Conservation (phyloP, 2,797 vertebrate species). For the Silurus aristotelis region DNA sequence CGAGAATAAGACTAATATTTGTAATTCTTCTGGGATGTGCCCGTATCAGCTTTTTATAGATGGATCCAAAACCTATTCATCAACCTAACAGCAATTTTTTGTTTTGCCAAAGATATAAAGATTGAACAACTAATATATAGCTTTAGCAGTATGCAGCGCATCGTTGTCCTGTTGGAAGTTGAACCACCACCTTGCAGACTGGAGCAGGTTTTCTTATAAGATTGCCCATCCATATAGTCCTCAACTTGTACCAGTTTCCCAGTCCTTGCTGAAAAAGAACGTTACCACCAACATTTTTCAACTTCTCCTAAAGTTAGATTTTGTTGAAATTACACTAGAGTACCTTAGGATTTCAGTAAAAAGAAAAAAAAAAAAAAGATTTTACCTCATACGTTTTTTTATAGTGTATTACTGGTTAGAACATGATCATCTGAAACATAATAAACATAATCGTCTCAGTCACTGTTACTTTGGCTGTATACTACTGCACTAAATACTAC, state of each 20-base stretch:
- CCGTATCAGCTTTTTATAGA: neutral
- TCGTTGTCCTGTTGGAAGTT: neutral
- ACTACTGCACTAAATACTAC: neutral
- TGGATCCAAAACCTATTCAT: neutral
- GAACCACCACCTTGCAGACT: neutral
- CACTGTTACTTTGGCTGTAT: neutral
- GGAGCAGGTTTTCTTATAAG: neutral
- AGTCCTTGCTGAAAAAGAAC: neutral
- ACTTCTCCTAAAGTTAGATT: neutral
- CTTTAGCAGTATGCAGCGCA: neutral
- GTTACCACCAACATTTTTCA: neutral
- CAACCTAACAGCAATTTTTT: neutral
- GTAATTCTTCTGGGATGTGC: neutral
- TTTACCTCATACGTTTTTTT: too few relatives aligned
- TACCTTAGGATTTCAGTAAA: neutral
- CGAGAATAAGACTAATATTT: neutral
- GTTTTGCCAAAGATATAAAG: neutral
- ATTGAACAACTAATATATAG: neutral
- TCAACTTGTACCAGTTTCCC: neutral
- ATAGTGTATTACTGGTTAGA: neutral
- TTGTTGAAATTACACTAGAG: neutral
- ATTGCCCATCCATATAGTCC: neutral
- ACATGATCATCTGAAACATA: neutral
- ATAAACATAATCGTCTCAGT: neutral
- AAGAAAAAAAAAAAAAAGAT: too few relatives aligned